Conservation (phyloP, 2,888 invertebrate genomes). For the Nymphalis c-album region DNA sequence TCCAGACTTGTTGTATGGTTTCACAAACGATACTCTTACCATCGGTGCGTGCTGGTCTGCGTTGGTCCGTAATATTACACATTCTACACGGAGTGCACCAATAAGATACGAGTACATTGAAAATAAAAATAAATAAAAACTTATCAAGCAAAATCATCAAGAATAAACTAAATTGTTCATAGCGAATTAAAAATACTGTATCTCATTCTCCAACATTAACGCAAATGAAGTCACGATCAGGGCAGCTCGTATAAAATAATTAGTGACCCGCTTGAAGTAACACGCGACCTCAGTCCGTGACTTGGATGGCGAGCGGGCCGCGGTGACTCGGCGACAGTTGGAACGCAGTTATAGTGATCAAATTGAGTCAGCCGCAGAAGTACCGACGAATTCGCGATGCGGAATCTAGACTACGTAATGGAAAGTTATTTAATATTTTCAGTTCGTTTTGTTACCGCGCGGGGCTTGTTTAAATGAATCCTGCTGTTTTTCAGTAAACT, state of each 20-base stretch:
- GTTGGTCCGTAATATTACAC: no score
- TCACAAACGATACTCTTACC: no score
- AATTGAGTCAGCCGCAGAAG: slow-evolving; percentile 69
- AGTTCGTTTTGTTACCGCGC: slow-evolving; percentile 31
- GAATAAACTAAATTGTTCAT: no score
- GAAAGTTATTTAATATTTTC: slow-evolving; percentile 42
- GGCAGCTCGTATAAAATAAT: slow-evolving; percentile 1
- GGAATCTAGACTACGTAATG: slow-evolving; percentile 37
- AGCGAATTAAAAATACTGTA: no score
- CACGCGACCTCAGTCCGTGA: slow-evolving; percentile 57
- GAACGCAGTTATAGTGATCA: slow-evolving; percentile 77
- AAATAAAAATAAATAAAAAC: no score
- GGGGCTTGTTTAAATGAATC: slow-evolving; percentile 29
- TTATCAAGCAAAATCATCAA: no score
- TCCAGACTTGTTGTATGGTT: no score
- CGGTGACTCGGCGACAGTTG: slow-evolving; percentile 50
- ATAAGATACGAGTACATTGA: no score
- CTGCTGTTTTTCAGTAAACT: slow-evolving; percentile 30
- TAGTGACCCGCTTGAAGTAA: slow-evolving; percentile 43
- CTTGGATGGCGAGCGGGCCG: slow-evolving; percentile 59
- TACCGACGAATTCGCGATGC: slow-evolving; percentile 42
- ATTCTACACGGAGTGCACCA: no score
- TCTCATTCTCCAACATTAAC: no score
- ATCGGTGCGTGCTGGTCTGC: no score
- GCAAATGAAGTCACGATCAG: neutral